Conservation (phyloP, 2,113 vertebrate genomes). For the Climacteris rufus region DNA sequence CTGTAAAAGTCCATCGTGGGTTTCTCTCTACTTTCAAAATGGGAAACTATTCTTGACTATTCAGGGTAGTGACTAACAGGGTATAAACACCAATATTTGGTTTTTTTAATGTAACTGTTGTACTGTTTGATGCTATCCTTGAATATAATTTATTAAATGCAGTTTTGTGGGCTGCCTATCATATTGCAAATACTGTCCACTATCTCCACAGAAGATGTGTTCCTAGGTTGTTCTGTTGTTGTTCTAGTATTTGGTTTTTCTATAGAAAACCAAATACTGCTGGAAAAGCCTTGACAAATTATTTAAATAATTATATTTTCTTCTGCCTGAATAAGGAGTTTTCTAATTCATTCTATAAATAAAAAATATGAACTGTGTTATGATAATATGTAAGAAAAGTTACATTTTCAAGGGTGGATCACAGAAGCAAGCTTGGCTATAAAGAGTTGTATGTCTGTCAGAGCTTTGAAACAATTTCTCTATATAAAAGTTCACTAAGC, state of each 20-base stretch:
- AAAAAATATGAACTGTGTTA: not conserved
- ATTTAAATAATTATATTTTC: not conserved
- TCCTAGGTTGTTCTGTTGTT: too few species aligned
- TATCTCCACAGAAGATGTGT: not conserved
- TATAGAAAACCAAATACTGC: not conserved
- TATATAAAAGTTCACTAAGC: not conserved
- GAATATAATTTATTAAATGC: not conserved
- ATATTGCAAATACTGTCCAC: not conserved
- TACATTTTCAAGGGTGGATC: not conserved
- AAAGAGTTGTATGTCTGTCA: not conserved
- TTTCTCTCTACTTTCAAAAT: not conserved
- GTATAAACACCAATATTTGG: not conserved
- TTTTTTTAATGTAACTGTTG: not conserved
- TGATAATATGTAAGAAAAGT: not conserved
- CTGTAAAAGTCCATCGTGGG: accelerated
- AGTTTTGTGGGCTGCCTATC: not conserved
- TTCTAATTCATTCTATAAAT: not conserved
- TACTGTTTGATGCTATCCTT: not conserved
- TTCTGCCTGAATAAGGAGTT: not conserved
- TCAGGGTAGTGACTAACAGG: not conserved
- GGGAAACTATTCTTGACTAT: not conserved
- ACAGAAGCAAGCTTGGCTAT: not conserved
- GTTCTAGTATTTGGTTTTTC: not conserved
- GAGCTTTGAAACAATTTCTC: not conserved
- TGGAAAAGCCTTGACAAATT: not conserved